These are phyloP conservation scores for Cancer borealis DNA, from an alignment of 2,888 invertebrate genomes.

Conservation along the genomic window DNA sequence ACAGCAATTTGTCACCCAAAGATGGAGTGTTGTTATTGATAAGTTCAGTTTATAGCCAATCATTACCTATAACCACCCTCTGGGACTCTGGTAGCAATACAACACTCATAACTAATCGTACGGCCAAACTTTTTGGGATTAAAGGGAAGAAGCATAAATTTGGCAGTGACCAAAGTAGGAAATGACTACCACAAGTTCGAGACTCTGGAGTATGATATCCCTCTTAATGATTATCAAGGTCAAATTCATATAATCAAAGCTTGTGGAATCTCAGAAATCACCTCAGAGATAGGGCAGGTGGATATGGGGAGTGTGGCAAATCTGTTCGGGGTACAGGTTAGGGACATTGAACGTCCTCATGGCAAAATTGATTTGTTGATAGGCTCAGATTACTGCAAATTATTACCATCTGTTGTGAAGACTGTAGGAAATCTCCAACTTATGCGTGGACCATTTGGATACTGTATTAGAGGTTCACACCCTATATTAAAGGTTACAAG, in stretches of 20 bases:
- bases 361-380: constrained; percentile 48
- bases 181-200: constrained; percentile 33
- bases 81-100: constrained; percentile 53
- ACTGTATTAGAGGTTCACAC: background rate
- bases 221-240: constrained; percentile 24
- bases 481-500: background rate
- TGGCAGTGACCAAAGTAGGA: constrained; percentile 46
- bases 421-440: background rate
- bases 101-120: constrained; percentile 35
- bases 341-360: constrained; percentile 33
- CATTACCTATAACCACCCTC: constrained; percentile 44
- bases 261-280: constrained; percentile 3
- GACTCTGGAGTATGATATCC: constrained; percentile 15
- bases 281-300: background rate
- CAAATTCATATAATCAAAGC: background rate
- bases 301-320: constrained; percentile 11
- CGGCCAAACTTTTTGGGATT: constrained; percentile 24
- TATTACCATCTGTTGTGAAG: background rate
- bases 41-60: constrained; percentile 16
- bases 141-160: constrained; percentile 44
- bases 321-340: constrained; percentile 18
- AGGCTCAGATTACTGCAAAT: constrained; percentile 34
- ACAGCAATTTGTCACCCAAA: background rate
- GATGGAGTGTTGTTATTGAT: background rate
- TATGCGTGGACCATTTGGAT: background rate